Evolutionary conservation across 2,888 invertebrate genomes (phyloP).

Genomic region (Pecten maximus): DNA sequence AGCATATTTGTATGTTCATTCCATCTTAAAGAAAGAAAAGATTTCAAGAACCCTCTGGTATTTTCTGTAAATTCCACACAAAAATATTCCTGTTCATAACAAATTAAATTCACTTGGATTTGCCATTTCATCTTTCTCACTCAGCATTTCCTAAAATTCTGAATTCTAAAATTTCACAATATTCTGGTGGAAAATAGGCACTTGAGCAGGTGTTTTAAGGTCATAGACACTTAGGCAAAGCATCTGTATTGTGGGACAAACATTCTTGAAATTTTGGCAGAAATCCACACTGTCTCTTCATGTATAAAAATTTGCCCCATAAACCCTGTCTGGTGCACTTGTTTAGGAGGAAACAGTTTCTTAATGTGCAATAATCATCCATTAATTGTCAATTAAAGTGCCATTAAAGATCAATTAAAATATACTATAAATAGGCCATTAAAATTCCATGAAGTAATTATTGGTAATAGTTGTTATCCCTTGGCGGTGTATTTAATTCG

Average conservation of each 20-base stretch:
- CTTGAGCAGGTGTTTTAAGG: not conserved
- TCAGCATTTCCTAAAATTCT: not conserved
- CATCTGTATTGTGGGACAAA: not conserved
- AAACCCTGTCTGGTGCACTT: not conserved
- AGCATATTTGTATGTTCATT: too few relatives aligned
- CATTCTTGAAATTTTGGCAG: conserved; percentile 17
- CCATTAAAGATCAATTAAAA: conserved; percentile 28
- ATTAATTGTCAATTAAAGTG: not conserved
- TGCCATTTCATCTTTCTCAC: conserved; percentile 6
- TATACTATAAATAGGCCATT: not conserved
- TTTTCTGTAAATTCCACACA: not conserved
- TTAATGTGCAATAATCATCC: not conserved
- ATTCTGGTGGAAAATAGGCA: not conserved
- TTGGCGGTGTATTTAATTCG: not conserved
- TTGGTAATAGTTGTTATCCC: not conserved
- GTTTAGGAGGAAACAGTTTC: not conserved
- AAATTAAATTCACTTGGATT: not conserved
- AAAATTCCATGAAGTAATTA: not conserved
- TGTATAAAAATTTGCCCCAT: not conserved
- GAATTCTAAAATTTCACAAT: not conserved
- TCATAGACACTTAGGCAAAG: not conserved
- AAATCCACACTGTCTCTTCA: not conserved
- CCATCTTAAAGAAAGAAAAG: not conserved
- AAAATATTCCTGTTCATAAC: not conserved
- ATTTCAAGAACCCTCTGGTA: not conserved